Evolutionary conservation across 2,113 vertebrate genomes (phyloP).

Genomic region (Actenoides lindsayi): DNA sequence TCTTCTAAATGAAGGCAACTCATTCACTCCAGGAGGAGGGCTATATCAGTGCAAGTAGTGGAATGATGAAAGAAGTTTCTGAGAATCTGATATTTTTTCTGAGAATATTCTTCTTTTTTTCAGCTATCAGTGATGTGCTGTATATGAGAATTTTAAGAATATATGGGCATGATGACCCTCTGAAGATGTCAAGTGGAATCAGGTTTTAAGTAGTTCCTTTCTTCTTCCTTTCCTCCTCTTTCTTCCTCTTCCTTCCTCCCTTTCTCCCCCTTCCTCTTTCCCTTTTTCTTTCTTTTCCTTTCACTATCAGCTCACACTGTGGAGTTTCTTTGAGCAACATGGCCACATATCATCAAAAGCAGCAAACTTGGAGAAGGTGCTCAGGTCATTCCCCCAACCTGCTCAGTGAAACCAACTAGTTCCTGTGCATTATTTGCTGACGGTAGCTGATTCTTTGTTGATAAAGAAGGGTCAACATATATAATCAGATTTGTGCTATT

Average conservation of each 20-base stretch:
- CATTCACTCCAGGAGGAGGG: neutral
- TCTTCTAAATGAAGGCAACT: rapidly evolving
- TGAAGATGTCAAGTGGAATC: neutral
- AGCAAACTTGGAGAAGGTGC: neutral
- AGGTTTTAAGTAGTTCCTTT: neutral
- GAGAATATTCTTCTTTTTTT: neutral
- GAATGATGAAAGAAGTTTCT: neutral
- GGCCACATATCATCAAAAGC: slow-evolving; percentile 8
- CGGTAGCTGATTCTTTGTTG: slow-evolving; percentile 60
- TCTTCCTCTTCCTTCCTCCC: neutral
- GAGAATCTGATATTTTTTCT: neutral
- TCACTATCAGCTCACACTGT: neutral
- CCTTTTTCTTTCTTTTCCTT: neutral
- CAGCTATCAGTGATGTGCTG: neutral
- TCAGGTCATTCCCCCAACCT: slow-evolving; percentile 8
- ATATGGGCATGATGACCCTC: neutral
- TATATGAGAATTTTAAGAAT: neutral
- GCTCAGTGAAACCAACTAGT: neutral
- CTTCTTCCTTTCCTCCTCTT: neutral
- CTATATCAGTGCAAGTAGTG: neutral
- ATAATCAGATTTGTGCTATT: slow-evolving; percentile 71
- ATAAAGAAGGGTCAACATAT: slow-evolving; percentile 66
- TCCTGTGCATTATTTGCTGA: slow-evolving; percentile 56
- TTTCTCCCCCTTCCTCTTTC: neutral
- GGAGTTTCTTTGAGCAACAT: neutral